phyloP scores from a whole-genome alignment of 2,888 invertebrate genomes.

The Monopis laevigella region DNA sequence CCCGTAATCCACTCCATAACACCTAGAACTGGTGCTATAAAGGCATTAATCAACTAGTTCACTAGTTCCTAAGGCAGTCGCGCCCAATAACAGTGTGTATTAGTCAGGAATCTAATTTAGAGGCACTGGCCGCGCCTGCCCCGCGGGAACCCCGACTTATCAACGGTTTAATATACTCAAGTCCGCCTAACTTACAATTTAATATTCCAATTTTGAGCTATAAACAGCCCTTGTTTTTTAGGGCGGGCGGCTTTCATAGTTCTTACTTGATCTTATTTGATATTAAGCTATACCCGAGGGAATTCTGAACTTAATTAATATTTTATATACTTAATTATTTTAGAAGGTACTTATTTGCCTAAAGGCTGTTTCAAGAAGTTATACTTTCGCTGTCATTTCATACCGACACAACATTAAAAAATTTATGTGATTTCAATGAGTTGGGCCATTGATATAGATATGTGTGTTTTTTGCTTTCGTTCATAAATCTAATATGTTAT shows the following conservation, averaged over 20 bases:
- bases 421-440: too few relatives aligned
- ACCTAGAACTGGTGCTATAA: constrained; percentile 4
- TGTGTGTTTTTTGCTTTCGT: too few relatives aligned
- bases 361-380: background rate
- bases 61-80: constrained; percentile 6
- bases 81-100: constrained; percentile 11
- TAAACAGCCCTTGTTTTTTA: too few relatives aligned
- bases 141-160: constrained; percentile 1
- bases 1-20: too few relatives aligned
- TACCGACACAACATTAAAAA: too few relatives aligned
- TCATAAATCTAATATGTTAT: too few relatives aligned
- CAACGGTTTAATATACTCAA: too few relatives aligned
- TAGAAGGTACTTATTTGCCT: background rate
- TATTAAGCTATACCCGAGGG: background rate
- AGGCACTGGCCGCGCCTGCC: constrained; percentile 7
- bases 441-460: too few relatives aligned
- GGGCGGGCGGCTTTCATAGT: too few relatives aligned
- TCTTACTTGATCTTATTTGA: too few relatives aligned
- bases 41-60: constrained; percentile 11
- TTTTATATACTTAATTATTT: background rate
- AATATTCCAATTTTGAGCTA: background rate
- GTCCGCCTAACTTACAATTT: background rate
- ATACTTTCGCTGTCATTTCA: too few relatives aligned
- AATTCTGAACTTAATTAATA: background rate
- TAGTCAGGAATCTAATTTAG: constrained; percentile 12